Evolutionary conservation across 1,140 invertebrate species (phyloP), one percentile per base, ranked within the genome.

Genomic region (Paramacrobiotus metropolitanus): DNA sequence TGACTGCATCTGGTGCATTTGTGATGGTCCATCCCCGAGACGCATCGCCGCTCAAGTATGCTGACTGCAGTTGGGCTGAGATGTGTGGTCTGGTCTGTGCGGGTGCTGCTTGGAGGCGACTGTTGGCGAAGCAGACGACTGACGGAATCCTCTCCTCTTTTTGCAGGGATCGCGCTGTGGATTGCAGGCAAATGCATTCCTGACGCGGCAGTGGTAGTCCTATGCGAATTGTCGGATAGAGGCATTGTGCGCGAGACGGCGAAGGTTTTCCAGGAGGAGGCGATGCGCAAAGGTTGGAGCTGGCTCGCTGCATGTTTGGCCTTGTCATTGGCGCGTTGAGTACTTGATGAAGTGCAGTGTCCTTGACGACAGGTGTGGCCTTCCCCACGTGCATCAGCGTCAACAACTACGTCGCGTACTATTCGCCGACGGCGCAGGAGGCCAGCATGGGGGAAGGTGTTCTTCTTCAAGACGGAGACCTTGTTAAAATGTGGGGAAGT

Each of bases 401-500:
- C 9, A 97, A 99, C 74, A 97, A 98, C 74, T 95, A 91, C 76
- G 93, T 98, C 71, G 97, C 94, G 73, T 94, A 98, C 72, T 98
- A 85, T 73, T 96, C 92, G 48, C 95, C 95, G 21, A 80, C 95
- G 59, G 82, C 83, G 64, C 90, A 84, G n/a, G n/a, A n/a, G n/a
- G n/a, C n/a, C n/a, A n/a, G n/a, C n/a, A n/a, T n/a, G n/a, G n/a
- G n/a, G n/a, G n/a, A n/a, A n/a, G n/a, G n/a, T n/a, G n/a, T n/a
- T n/a, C n/a, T n/a, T n/a, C n/a, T n/a, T n/a, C 75, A 94, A 98
- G 76, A 77, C 83, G 48, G 88, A 94, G 74, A 82, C 86, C 64
- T 77, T 81, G 61, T 73, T 99, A n/a, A 86, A 91, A 73, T 82
- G 87, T 69, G 91, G 87, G 40, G 93, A 40, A n/a, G 9, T 9